A percentile compares a stretch with the other conserved stretches of the same genome.
These are phyloP conservation scores for Leistus spinibarbis DNA, from an alignment of 2,888 invertebrate species.

Conservation along the genomic window DNA sequence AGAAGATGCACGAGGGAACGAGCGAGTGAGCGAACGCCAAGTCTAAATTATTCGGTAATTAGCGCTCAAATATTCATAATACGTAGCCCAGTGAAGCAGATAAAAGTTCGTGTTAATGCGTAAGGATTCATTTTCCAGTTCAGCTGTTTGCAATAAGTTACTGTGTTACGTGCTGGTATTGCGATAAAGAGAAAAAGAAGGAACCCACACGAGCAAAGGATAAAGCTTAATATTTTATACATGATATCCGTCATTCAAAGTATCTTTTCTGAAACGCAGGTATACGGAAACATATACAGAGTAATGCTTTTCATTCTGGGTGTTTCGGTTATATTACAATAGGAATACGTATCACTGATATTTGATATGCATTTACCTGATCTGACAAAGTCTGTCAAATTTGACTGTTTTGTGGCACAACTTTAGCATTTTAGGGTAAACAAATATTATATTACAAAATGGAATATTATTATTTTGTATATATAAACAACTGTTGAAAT, in stretches of 20 bases:
- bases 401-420: not conserved
- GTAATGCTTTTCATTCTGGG: not conserved
- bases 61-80: conserved; percentile 46
- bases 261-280: not conserved
- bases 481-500: no score
- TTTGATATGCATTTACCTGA: not conserved
- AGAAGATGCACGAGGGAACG: not conserved
- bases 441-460: no score
- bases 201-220: not conserved
- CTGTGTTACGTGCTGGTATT: not conserved
- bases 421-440: no score
- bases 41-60: conserved; percentile 45
- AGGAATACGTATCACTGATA: not conserved
- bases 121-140: conserved; percentile 36
- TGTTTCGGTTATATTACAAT: not conserved
- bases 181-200: not conserved
- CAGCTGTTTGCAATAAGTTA: conserved; percentile 28
- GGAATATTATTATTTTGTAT: no score
- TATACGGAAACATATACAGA: not conserved
- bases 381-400: not conserved
- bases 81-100: conserved; percentile 45
- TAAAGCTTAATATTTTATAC: not conserved
- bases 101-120: conserved; percentile 43
- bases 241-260: not conserved
- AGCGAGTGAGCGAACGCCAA: not conserved